Evolutionary conservation across 2,797 vertebrate species (phyloP).

Genomic region (Champsocephalus gunnari): DNA sequence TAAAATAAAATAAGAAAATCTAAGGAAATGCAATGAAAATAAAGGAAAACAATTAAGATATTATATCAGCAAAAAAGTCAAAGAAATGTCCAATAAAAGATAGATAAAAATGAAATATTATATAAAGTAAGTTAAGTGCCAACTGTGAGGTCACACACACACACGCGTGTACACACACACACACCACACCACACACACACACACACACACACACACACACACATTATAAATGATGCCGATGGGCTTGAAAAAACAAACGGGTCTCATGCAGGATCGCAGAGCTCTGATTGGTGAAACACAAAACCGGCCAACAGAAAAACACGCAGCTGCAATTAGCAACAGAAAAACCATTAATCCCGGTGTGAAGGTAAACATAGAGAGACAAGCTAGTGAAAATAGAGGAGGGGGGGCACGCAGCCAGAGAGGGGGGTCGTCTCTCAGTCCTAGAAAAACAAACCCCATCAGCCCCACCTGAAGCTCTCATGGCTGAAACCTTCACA

Average conservation of each 20-base stretch:
- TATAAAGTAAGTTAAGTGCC: too few species aligned
- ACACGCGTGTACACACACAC: constrained; percentile 16
- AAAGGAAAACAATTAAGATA: too few species aligned
- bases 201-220: constrained; percentile 23
- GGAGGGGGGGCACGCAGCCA: not conserved
- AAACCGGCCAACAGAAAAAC: constrained; percentile 65
- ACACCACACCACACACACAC: constrained; percentile 8
- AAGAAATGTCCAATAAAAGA: too few species aligned
- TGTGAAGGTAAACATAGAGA: constrained; percentile 62
- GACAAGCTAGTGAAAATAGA: constrained; percentile 59
- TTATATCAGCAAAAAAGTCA: too few species aligned
- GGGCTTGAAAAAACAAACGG: constrained; percentile 80
- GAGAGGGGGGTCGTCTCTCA: not conserved
- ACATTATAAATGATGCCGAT: constrained; percentile 78
- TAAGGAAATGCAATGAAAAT: too few species aligned
- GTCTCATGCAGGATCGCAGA: constrained; percentile 51
- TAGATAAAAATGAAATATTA: too few species aligned
- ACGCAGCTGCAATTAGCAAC: constrained; percentile 64
- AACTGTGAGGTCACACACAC: not conserved
- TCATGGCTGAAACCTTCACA: too few species aligned
- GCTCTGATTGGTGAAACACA: constrained; percentile 78
- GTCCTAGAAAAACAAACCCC: not conserved
- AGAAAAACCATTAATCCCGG: constrained; percentile 65
- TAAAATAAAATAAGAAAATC: too few species aligned
- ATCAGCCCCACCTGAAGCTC: too few species aligned